phyloP scores from a whole-genome alignment of 2,888 invertebrate species.

The Agonopterix subpropinquella region DNA sequence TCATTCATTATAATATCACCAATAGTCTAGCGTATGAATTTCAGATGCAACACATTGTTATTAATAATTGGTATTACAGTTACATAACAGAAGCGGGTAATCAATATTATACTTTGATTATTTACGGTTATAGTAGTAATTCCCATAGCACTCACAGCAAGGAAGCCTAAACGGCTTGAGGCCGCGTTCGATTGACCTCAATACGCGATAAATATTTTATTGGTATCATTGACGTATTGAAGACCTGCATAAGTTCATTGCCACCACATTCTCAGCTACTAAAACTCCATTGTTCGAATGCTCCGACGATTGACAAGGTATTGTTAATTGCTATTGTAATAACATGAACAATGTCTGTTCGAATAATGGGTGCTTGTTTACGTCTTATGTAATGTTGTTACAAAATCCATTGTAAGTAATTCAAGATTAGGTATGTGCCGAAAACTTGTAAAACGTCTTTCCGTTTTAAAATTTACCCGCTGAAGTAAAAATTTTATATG shows the following conservation, averaged over 20 bases:
- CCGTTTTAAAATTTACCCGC: too few relatives aligned
- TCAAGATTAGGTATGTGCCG: too few relatives aligned
- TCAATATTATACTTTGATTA: too few relatives aligned
- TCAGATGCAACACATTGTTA: too few relatives aligned
- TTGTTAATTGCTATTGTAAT: conserved; percentile 8
- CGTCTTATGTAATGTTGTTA: neutral
- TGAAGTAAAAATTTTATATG: too few relatives aligned
- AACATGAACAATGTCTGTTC: conserved; percentile 12
- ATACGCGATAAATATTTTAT: conserved; percentile 38
- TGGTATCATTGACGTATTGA: conserved; percentile 36
- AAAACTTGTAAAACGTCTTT: too few relatives aligned
- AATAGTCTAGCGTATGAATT: too few relatives aligned
- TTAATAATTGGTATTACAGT: too few relatives aligned
- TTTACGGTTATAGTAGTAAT: too few relatives aligned
- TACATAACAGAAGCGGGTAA: too few relatives aligned
- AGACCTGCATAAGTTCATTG: conserved; percentile 38
- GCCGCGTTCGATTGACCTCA: conserved; percentile 33
- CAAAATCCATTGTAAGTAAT: neutral
- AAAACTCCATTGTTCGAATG: conserved; percentile 27
- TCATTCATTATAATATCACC: too few relatives aligned
- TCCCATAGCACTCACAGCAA: too few relatives aligned
- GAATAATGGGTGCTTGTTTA: conserved; percentile 6
- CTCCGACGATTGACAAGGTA: conserved; percentile 24
- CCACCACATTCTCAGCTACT: conserved; percentile 27
- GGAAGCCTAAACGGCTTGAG: conserved; percentile 12